Evolutionary conservation across 2,888 invertebrate genomes (phyloP), one percentile per base, ranked within the genome.

Genomic region (Helicoverpa assulta): DNA sequence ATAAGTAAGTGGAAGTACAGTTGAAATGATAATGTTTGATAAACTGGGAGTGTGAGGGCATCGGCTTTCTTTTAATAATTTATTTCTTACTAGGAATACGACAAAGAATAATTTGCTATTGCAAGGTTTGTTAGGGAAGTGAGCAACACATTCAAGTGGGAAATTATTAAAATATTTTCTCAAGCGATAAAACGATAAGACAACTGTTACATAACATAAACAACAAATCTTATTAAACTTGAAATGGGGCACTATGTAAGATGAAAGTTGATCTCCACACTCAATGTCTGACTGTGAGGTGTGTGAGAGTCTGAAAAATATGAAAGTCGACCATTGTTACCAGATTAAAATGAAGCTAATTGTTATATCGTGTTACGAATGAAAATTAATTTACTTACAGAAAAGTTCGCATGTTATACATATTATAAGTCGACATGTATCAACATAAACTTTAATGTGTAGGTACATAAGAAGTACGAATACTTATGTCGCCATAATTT

Each of bases 321-420:
- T 66, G 54, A 68, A 74, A 68, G 65, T 63, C 6, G 1, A 21
- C 40, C 62, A 66, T 76, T 78, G 68, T 76, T 72, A 50, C 18
- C 43, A 6, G 53, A 63, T 51, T 60, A 16, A n/a, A n/a, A 47
- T n/a, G 47, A n/a, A 16, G 3, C 5, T n/a, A n/a, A 47, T n/a
- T 47, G 16, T 47, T n/a, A 47, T 47, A 4, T 47, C 47, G n/a
- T 14, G 16, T 43, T 16, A 16, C 16, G 10, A 43, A 43, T 43
- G 16, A 16, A 40, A 43, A 43, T 43, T 43, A 14, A 43, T 43
- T 10, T 16, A 43, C 16, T 43, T 43, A 43, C 43, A 14, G 43
- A 43, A 43, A 16, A 16, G 47, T 43, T 16, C 16, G 4, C 14
- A 5, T 5, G 6, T 16, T 16, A 16, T 16, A 16, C 5, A 5